A percentile compares a stretch with the other conserved stretches of the same genome.
phyloP scores from a whole-genome alignment of 1,140 invertebrate genomes.

The Zophobas morio region DNA sequence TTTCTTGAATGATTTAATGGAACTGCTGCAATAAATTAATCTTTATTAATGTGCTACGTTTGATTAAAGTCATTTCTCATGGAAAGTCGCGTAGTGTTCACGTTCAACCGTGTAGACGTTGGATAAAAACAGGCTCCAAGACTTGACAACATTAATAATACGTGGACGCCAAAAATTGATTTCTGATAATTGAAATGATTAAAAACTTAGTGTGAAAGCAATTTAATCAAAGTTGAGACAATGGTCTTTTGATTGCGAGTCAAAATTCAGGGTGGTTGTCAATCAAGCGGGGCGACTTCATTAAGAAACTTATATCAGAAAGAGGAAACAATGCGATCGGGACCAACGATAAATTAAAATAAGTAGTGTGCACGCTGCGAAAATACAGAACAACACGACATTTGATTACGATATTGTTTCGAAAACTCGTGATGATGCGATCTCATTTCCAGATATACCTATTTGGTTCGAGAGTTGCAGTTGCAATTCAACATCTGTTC shows the following conservation, averaged over 20 bases:
- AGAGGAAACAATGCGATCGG: slow-evolving; percentile 48
- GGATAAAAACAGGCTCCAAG: slow-evolving; percentile 35
- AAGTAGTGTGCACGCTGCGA: slow-evolving; percentile 44
- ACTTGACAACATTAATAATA: slow-evolving; percentile 35
- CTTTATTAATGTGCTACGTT: slow-evolving; percentile 49
- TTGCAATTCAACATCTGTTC: slow-evolving; percentile 47
- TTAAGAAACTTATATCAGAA: slow-evolving; percentile 48
- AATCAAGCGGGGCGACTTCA: slow-evolving; percentile 48
- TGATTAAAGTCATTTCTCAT: slow-evolving; percentile 54
- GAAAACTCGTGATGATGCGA: slow-evolving; percentile 39
- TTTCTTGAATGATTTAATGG: slow-evolving; percentile 61
- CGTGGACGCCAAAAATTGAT: slow-evolving; percentile 38
- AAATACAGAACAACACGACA: slow-evolving; percentile 46
- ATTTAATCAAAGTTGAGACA: slow-evolving; percentile 49
- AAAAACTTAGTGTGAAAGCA: slow-evolving; percentile 37
- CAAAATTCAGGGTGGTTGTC: slow-evolving; percentile 44
- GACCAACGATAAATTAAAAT: slow-evolving; percentile 48
- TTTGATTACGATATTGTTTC: slow-evolving; percentile 52
- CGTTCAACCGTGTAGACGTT: slow-evolving; percentile 36
- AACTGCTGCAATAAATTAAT: slow-evolving; percentile 54
- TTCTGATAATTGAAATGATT: slow-evolving; percentile 43
- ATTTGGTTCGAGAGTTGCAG: slow-evolving; percentile 45
- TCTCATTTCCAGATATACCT: slow-evolving; percentile 40
- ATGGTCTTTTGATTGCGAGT: slow-evolving; percentile 38
- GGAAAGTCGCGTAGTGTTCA: slow-evolving; percentile 48